These are phyloP conservation scores for Oreochromis grahami DNA, from an alignment of 2,797 vertebrate species.

Conservation along the genomic window DNA sequence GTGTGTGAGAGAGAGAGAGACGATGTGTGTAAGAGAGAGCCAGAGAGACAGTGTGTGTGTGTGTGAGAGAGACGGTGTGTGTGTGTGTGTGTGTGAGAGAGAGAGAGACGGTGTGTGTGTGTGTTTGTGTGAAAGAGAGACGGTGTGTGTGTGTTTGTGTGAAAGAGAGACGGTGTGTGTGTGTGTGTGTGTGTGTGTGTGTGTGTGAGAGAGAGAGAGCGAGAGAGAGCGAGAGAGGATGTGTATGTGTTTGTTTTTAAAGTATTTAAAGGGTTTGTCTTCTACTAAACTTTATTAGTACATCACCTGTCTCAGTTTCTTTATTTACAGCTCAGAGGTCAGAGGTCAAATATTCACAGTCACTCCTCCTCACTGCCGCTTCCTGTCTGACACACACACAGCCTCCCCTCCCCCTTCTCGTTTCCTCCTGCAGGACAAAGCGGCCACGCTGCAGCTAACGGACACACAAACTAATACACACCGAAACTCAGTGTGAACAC, in stretches of 20 bases:
- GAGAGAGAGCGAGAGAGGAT: no score
- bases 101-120: no score
- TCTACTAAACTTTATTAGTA: not conserved
- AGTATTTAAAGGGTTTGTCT: not conserved
- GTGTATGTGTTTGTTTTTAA: not conserved
- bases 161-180: not conserved
- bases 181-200: no score
- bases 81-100: rapidly evolving
- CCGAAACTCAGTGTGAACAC: not conserved
- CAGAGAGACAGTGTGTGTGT: no score
- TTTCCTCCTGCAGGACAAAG: slow-evolving; percentile 68
- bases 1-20: no score
- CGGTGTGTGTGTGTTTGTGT: no score
- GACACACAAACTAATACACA: slow-evolving; percentile 16
- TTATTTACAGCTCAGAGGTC: not conserved
- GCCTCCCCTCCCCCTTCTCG: slow-evolving; percentile 44
- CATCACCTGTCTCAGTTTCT: not conserved
- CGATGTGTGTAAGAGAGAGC: no score
- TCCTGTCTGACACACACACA: slow-evolving; percentile 7
- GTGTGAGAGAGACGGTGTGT: not conserved
- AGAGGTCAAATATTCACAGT: slow-evolving; percentile 33
- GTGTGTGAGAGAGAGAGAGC: no score
- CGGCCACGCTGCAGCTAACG: slow-evolving; percentile 61
- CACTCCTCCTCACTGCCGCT: not conserved
- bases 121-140: no score